A percentile compares a stretch with the other conserved stretches of the same genome.
Evolutionary conservation across 2,797 vertebrate species (phyloP).

Genomic region (Esox masquinongy): DNA sequence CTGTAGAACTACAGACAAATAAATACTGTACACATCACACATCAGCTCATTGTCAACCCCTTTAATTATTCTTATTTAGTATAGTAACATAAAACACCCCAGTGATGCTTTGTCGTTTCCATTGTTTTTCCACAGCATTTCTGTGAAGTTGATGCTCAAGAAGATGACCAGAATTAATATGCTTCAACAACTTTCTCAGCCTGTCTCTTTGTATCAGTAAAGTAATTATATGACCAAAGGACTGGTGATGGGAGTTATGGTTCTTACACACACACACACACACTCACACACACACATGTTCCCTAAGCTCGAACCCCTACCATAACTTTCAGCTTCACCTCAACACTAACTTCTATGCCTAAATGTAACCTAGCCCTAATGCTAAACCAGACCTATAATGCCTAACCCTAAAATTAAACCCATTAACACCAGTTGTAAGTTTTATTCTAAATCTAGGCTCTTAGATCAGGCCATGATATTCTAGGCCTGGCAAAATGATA

Average conservation of each 20-base stretch:
- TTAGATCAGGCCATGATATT: too few relatives aligned
- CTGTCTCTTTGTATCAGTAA: neutral
- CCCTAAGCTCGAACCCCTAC: too few relatives aligned
- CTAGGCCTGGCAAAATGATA: too few relatives aligned
- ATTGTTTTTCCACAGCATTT: neutral
- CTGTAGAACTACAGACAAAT: neutral
- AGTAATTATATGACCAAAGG: neutral
- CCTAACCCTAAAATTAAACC: too few relatives aligned
- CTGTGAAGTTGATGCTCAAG: neutral
- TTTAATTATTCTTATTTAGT: neutral
- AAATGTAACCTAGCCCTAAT: too few relatives aligned
- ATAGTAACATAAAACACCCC: neutral
- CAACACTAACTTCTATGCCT: too few relatives aligned
- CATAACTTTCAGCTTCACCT: too few relatives aligned
- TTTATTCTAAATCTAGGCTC: too few relatives aligned
- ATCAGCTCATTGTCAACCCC: neutral
- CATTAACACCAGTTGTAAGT: too few relatives aligned
- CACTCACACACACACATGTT: neutral
- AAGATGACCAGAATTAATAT: neutral
- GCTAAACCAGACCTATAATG: too few relatives aligned
- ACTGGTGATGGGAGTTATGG: neutral
- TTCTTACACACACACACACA: conserved; percentile 1
- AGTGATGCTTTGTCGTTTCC: neutral
- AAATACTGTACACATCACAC: too few relatives aligned
- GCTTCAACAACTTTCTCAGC: neutral